Percentiles rank a stretch among this genome's conserved stretches.
phyloP scores from a whole-genome alignment of 2,797 vertebrate genomes.

The Paguma larvata region DNA sequence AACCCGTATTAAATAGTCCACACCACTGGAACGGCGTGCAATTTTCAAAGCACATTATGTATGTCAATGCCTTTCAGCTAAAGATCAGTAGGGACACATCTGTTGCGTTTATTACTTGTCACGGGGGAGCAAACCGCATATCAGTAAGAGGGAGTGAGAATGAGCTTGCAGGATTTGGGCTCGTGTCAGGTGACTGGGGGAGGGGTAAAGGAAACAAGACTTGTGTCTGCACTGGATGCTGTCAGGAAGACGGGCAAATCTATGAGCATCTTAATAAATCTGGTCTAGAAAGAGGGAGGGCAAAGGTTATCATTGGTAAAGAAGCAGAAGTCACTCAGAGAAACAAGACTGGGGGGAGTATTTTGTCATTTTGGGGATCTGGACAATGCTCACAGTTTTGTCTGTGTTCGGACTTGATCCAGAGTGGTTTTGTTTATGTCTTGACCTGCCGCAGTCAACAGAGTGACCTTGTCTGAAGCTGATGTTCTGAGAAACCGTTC shows the following conservation, averaged over 20 bases:
- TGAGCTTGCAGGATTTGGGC: background rate
- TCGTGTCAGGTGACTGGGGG: background rate
- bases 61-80: background rate
- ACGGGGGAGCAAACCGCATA: background rate
- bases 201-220: background rate
- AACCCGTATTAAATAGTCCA: background rate
- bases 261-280: background rate
- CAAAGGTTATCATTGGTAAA: background rate
- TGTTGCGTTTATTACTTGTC: background rate
- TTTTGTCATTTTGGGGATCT: background rate
- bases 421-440: background rate
- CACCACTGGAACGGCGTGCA: background rate
- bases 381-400: background rate
- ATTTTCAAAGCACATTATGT: slow-evolving; percentile 28
- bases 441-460: background rate
- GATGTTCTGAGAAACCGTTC: background rate
- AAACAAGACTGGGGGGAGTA: background rate
- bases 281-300: background rate
- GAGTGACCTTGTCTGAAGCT: background rate
- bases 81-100: background rate
- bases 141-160: background rate
- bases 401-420: background rate
- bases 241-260: background rate
- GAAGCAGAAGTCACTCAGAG: background rate
- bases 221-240: background rate